These are phyloP conservation scores for Hemistola chrysoprasaria DNA, from an alignment of 2,888 invertebrate genomes.

Conservation along the genomic window DNA sequence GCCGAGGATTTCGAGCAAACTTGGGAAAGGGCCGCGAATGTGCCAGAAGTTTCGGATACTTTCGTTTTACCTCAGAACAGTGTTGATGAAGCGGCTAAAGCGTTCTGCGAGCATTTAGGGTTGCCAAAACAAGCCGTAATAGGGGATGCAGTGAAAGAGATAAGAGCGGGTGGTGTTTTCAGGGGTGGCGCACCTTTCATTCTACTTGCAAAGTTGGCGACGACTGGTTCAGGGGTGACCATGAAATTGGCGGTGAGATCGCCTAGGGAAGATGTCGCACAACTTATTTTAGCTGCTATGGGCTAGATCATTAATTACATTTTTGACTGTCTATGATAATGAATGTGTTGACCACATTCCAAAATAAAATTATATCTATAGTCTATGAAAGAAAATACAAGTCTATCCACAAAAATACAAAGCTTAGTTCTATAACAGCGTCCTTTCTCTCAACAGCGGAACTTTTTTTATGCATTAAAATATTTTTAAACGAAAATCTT, in stretches of 20 bases:
- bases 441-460: too few species aligned
- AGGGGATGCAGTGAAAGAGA: conserved; percentile 70
- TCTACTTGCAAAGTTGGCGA: conserved; percentile 90
- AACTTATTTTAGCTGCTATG: conserved; percentile 92
- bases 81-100: conserved; percentile 60
- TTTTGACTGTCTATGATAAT: conserved; percentile 30
- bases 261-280: conserved; percentile 92
- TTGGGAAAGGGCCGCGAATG: conserved; percentile 89
- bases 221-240: conserved; percentile 88
- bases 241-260: conserved; percentile 96
- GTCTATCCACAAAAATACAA: too few species aligned
- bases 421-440: too few species aligned
- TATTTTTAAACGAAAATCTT: too few species aligned
- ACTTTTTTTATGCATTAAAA: too few species aligned
- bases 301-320: too few species aligned
- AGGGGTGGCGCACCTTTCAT: conserved; percentile 95
- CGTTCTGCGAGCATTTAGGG: conserved; percentile 67
- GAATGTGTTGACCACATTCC: too few species aligned
- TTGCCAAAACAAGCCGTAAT: conserved; percentile 55
- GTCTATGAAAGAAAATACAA: too few species aligned
- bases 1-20: conserved; percentile 81
- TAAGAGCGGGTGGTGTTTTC: conserved; percentile 87
- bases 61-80: conserved; percentile 88
- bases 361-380: too few species aligned
- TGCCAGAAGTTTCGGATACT: conserved; percentile 93